Percentiles rank a stretch among this genome's conserved stretches.
phyloP scores from a whole-genome alignment of 2,113 vertebrate genomes.

The Hystrix cristata region DNA sequence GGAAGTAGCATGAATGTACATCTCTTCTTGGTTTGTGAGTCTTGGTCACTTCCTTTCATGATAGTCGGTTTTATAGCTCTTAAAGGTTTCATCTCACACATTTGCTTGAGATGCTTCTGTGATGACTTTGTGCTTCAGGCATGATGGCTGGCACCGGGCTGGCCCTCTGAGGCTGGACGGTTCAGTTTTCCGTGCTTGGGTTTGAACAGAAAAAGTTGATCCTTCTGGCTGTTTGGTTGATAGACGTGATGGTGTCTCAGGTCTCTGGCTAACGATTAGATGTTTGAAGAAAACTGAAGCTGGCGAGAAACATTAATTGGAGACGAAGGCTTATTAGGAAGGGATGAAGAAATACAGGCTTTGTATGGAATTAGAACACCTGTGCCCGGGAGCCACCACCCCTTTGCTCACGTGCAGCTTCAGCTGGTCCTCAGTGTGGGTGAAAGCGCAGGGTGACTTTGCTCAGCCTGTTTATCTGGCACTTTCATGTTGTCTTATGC shows the following conservation, averaged over 20 bases:
- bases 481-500: slow-evolving; percentile 34
- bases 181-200: background rate
- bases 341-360: background rate
- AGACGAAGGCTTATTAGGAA: background rate
- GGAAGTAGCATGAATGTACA: background rate
- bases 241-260: background rate
- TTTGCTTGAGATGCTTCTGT: background rate
- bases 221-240: background rate
- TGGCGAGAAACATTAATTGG: slow-evolving; percentile 26
- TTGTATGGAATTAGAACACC: background rate
- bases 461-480: background rate
- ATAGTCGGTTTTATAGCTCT: background rate
- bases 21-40: slow-evolving; percentile 20
- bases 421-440: background rate
- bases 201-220: slow-evolving; percentile 29
- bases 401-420: slow-evolving; percentile 34
- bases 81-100: background rate
- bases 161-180: background rate
- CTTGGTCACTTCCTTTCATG: background rate
- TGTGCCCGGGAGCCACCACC: background rate
- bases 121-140: background rate
- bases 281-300: background rate
- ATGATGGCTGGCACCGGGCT: background rate
- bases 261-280: slow-evolving; percentile 16
- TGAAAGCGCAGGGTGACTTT: background rate